These are phyloP conservation scores for Anoncus sp. DNA, from an alignment of 2,888 invertebrate genomes.

Conservation along the genomic window DNA sequence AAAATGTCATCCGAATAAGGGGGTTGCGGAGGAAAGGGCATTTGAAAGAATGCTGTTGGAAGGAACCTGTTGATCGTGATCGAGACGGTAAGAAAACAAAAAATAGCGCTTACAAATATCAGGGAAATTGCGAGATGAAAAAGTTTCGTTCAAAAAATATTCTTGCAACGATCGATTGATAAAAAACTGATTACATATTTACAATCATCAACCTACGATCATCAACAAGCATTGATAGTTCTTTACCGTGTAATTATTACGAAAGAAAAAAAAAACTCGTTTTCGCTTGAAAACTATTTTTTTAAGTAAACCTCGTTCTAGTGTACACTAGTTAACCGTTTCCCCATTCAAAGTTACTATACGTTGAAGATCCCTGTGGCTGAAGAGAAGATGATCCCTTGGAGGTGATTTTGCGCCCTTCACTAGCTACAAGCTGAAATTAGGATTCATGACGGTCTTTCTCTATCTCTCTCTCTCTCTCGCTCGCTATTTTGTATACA, in stretches of 20 bases:
- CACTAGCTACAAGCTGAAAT: constrained; percentile 17
- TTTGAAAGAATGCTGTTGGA: constrained; percentile 39
- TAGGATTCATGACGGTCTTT: constrained; percentile 52
- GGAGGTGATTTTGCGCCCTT: constrained; percentile 13
- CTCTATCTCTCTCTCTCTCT: constrained; percentile 9
- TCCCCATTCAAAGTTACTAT: background rate
- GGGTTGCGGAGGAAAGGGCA: background rate
- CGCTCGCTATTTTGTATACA: background rate
- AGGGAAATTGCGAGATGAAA: background rate
- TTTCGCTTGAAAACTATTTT: background rate
- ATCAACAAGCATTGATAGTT: background rate
- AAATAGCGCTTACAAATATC: background rate
- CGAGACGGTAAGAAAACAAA: constrained; percentile 5
- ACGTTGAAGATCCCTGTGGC: background rate
- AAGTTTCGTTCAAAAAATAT: constrained; percentile 6
- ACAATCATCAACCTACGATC: background rate
- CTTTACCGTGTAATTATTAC: too few species aligned
- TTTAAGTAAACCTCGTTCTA: too few species aligned
- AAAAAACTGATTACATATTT: background rate
- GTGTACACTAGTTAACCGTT: background rate
- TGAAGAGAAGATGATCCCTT: background rate
- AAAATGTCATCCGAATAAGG: constrained; percentile 18
- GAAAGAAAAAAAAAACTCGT: too few species aligned
- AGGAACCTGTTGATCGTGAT: constrained; percentile 55
- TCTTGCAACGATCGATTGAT: background rate